Evolutionary conservation across 2,113 vertebrate genomes (phyloP).

Genomic region (Aplodontia rufa): DNA sequence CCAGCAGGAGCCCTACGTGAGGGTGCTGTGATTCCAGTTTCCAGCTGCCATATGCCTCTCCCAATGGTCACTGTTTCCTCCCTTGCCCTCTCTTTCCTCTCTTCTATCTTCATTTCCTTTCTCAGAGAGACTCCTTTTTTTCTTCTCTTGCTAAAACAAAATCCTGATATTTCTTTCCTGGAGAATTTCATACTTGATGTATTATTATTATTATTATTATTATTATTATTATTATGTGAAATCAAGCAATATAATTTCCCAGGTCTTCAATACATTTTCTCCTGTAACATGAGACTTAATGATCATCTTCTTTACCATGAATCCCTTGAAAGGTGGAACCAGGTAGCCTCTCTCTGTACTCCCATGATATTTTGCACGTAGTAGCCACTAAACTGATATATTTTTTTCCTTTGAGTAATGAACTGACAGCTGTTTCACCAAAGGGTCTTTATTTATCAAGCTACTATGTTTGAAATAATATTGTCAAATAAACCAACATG

Average conservation of each 20-base stretch:
- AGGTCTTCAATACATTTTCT: background rate
- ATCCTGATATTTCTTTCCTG: background rate
- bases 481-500: background rate
- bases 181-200: background rate
- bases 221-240: background rate
- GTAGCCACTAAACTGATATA: background rate
- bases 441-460: background rate
- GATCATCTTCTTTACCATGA: background rate
- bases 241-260: background rate
- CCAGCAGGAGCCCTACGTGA: background rate
- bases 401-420: background rate
- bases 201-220: background rate
- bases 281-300: background rate
- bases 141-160: background rate
- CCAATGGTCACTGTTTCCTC: background rate
- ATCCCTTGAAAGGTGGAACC: background rate
- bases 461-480: background rate
- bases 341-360: background rate
- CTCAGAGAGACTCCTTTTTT: background rate
- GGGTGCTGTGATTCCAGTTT: background rate
- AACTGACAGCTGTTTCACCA: background rate
- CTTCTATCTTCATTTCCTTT: background rate
- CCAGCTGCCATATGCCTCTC: accelerated
- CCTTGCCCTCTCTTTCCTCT: background rate
- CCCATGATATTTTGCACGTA: background rate